Evolutionary conservation across 2,797 vertebrate species (phyloP).

Genomic region (Chrosomus eos): DNA sequence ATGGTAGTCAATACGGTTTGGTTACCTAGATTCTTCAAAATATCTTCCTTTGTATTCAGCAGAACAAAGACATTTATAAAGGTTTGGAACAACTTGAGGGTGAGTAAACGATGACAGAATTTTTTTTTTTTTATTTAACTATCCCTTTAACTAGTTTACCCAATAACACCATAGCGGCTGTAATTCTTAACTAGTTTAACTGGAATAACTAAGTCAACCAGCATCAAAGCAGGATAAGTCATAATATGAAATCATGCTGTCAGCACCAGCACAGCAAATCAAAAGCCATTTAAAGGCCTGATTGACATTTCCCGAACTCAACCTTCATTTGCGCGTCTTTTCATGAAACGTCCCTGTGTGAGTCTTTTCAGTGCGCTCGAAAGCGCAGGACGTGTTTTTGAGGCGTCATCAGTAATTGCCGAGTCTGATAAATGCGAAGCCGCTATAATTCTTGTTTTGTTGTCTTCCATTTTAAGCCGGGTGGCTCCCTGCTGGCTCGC

Average conservation of each 20-base stretch:
- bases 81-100: too few species aligned
- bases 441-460: conserved; percentile 8
- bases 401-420: not conserved
- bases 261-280: not conserved
- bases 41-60: too few species aligned
- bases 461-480: not conserved
- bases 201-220: not conserved
- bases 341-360: not conserved
- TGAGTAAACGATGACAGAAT: too few species aligned
- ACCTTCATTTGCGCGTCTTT: not conserved
- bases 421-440: not conserved
- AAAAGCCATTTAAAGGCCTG: not conserved
- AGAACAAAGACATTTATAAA: too few species aligned
- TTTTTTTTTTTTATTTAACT: too few species aligned
- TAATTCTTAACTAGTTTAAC: not conserved
- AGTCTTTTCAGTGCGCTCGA: not conserved
- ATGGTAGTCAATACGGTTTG: too few species aligned
- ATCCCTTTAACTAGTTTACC: not conserved
- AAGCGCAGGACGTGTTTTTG: not conserved
- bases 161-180: not conserved
- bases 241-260: not conserved
- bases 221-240: not conserved
- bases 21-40: too few species aligned
- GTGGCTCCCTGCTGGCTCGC: not conserved
- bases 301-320: not conserved